Base-by-base conservation (phyloP, 37 sponge, comb jelly and placozoan species). In the Aphrocallistes beatrix region DNA sequence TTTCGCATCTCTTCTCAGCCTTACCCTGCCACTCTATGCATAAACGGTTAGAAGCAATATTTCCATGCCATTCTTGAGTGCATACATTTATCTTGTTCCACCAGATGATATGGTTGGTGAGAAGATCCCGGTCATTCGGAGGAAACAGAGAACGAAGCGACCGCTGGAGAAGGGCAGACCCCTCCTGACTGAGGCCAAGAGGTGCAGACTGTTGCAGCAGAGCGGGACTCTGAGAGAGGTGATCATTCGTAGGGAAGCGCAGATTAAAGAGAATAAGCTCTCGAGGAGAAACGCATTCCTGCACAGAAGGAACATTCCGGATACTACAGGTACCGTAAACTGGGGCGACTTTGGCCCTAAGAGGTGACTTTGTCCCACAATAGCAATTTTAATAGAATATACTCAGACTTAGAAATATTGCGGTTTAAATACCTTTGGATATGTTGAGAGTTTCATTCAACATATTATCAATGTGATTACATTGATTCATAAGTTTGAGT, bases 81-180 rank as follows among this genome's bases (percentile, higher is more conserved):
- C n/a, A n/a, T n/a, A n/a, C n/a, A n/a, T n/a, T n/a, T n/a, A n/a
- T n/a, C n/a, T n/a, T n/a, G n/a, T n/a, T n/a, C n/a, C n/a, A n/a
- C n/a, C n/a, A n/a, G n/a, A n/a, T n/a, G n/a, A n/a, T n/a, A n/a
- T n/a, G n/a, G n/a, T n/a, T n/a, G n/a, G n/a, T n/a, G n/a, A n/a
- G n/a, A n/a, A n/a, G n/a, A n/a, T 19, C 75, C 75, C 75, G 75
- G 3, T 13, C 34, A 13, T 60, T 28, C 10, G 3, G 21, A 60
- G n/a, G 75, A 60, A 30, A 3, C 28, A 25, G 17, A 60, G 75
- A 13, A 30, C 28, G 75, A 60, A 60, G 34, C 75, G 75, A 32
- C 75, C 75, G 28, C 75, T 60, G 25, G 75, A 60, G 75, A 60
- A 60, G 75, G 10, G n/a, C 75, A 60, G n/a, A 60, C 75, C 75